A percentile compares a stretch with the other conserved stretches of the same genome.
Evolutionary conservation across 2,888 invertebrate species (phyloP).

Genomic region (Saturnia japonica): DNA sequence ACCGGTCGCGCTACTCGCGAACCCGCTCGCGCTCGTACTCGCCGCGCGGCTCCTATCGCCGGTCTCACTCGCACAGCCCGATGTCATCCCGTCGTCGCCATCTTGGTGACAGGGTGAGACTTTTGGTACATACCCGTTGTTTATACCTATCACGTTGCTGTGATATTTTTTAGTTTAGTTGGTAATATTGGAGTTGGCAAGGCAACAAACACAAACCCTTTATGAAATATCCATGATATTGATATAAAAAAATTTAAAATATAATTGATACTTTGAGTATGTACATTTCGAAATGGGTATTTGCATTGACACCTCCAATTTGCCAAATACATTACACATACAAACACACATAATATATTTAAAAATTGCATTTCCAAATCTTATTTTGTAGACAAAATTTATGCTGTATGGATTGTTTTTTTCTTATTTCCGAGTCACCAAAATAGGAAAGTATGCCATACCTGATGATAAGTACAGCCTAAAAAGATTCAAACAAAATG

Average conservation of each 20-base stretch:
- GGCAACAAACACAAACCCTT: background rate
- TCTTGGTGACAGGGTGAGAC: conserved; percentile 86
- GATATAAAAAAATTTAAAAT: background rate
- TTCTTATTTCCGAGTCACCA: background rate
- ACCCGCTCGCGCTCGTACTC: conserved; percentile 85
- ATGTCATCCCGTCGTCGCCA: conserved; percentile 91
- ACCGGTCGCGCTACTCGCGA: conserved; percentile 83
- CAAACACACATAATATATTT: background rate
- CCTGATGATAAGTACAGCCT: background rate
- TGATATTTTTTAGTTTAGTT: conserved; percentile 14
- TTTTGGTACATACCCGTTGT: conserved; percentile 23
- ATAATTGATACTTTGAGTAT: background rate
- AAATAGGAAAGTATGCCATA: too few species aligned
- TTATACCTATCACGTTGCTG: conserved; percentile 20
- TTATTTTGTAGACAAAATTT: background rate
- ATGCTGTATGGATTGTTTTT: background rate
- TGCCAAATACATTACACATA: background rate
- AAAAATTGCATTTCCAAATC: too few species aligned
- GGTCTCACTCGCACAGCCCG: conserved; percentile 88
- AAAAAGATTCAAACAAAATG: background rate
- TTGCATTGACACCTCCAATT: conserved; percentile 2
- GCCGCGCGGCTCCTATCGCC: conserved; percentile 82
- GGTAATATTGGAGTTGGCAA: background rate
- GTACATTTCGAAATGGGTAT: background rate
- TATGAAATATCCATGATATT: background rate